These are phyloP conservation scores for Teleogryllus occipitalis DNA, from an alignment of 1,140 invertebrate genomes.

Conservation along the genomic window DNA sequence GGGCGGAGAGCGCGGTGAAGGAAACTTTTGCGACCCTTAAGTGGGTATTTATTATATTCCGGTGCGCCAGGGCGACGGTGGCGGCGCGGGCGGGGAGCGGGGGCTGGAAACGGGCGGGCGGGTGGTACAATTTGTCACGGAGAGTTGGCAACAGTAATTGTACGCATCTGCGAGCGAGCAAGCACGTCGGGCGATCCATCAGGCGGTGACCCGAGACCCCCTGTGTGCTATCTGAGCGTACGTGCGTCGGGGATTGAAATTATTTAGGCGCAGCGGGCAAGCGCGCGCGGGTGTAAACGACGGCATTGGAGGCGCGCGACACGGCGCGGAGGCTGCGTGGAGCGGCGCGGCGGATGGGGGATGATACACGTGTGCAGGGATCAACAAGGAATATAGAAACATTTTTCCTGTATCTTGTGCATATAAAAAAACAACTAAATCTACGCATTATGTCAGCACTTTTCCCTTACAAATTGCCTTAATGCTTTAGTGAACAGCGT, in stretches of 20 bases:
- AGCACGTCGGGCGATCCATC: neutral
- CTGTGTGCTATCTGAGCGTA: neutral
- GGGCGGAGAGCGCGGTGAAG: neutral
- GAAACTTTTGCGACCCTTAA: neutral
- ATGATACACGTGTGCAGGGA: no score
- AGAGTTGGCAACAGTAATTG: constrained; percentile 4
- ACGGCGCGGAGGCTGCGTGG: no score
- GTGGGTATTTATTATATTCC: neutral
- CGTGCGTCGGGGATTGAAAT: neutral
- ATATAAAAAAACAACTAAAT: no score
- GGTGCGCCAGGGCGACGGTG: no score
- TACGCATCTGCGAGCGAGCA: constrained; percentile 2
- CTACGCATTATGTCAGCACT: no score
- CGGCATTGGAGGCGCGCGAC: neutral
- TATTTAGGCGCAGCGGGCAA: neutral
- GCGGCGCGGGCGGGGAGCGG: no score
- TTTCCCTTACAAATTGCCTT: no score
- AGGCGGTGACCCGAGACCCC: neutral
- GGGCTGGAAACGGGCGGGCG: neutral
- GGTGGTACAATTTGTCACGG: neutral
- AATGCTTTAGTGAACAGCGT: no score
- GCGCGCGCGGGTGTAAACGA: neutral
- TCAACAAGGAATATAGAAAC: no score
- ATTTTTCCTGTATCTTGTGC: no score
- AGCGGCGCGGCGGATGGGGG: no score